phyloP scores from a whole-genome alignment of 2,888 invertebrate genomes.

The Caenorhabditis sulstoni region DNA sequence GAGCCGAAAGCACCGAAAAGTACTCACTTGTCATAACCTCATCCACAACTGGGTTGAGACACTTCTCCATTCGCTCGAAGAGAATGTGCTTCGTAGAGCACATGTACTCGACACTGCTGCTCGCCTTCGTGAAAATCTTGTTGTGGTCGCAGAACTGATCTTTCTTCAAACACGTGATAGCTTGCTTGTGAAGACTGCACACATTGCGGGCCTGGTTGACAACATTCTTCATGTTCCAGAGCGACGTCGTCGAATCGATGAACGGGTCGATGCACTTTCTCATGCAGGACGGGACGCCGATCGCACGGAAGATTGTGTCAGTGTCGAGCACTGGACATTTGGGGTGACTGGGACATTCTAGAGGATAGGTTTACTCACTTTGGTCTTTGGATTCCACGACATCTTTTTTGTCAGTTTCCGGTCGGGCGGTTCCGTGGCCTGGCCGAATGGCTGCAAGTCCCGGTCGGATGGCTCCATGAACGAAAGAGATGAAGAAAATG shows the following conservation, averaged over 20 bases:
- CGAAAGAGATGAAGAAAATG: neutral
- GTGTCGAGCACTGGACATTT: constrained; percentile 48
- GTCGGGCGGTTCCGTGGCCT: neutral
- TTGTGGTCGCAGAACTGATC: constrained; percentile 60
- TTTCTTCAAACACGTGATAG: constrained; percentile 50
- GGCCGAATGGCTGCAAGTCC: too few relatives aligned
- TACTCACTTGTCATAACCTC: constrained; percentile 43
- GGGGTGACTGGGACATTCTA: neutral
- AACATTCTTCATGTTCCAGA: constrained; percentile 64
- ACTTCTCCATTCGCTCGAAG: constrained; percentile 56
- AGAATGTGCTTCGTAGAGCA: constrained; percentile 58
- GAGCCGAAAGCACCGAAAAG: neutral
- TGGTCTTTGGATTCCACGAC: constrained; percentile 31
- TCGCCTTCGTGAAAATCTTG: constrained; percentile 56
- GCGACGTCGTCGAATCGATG: constrained; percentile 56
- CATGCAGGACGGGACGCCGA: constrained; percentile 65
- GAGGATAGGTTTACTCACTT: constrained; percentile 7
- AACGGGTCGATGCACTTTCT: constrained; percentile 65
- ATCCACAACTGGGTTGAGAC: constrained; percentile 55
- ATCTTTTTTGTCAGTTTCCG: neutral
- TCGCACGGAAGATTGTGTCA: constrained; percentile 64
- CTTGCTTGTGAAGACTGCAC: constrained; percentile 58
- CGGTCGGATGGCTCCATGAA: neutral
- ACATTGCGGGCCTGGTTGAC: constrained; percentile 54
- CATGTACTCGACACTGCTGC: constrained; percentile 60